These are phyloP conservation scores for Proteles cristata DNA, from an alignment of 2,113 vertebrate species.

Conservation along the genomic window DNA sequence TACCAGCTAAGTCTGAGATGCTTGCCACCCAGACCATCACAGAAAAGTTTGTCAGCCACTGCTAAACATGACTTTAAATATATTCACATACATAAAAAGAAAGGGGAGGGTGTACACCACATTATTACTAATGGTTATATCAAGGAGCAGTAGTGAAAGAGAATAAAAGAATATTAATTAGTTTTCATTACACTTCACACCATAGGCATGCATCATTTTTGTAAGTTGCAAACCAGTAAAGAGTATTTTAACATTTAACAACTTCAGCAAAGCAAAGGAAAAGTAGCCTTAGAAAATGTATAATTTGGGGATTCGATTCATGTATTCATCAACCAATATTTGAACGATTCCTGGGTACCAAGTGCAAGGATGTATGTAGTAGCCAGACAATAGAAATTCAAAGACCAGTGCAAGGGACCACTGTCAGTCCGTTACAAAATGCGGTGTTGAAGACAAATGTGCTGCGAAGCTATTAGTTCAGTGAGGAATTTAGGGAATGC, in stretches of 20 bases:
- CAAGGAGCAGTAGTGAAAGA: neutral
- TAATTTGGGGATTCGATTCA: neutral
- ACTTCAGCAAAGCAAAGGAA: neutral
- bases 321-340: neutral
- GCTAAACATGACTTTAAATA: too few species aligned
- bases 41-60: neutral
- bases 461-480: neutral
- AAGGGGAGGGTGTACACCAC: neutral
- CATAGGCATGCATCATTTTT: neutral
- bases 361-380: neutral
- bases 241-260: neutral
- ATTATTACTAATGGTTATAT: neutral
- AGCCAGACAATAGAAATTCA: neutral
- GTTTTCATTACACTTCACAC: neutral
- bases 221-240: neutral
- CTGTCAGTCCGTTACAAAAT: neutral
- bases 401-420: neutral
- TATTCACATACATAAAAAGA: neutral
- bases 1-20: neutral
- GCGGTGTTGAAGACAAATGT: neutral
- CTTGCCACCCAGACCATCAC: neutral
- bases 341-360: neutral
- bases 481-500: neutral
- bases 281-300: neutral
- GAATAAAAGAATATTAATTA: neutral